phyloP scores from a whole-genome alignment of 2,888 invertebrate genomes.

The Synanthedon vespiformis region DNA sequence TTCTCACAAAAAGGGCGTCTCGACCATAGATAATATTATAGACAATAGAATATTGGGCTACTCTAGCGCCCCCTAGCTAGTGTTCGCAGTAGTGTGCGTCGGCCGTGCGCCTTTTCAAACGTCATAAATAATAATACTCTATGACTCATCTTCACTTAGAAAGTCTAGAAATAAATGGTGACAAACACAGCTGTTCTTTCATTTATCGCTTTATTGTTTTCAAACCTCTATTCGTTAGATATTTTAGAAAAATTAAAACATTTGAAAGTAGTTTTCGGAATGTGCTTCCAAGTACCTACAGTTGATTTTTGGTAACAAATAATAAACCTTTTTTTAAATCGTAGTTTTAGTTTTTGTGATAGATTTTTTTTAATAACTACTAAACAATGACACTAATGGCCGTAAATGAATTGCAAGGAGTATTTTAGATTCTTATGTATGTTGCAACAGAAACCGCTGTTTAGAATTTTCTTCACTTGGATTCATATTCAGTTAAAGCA shows the following conservation, averaged over 20 bases:
- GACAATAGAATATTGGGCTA: constrained; percentile 17
- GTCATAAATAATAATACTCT: constrained; percentile 40
- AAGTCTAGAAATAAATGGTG: constrained; percentile 62
- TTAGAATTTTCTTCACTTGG: too few species aligned
- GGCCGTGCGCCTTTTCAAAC: constrained; percentile 58
- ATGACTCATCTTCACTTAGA: constrained; percentile 67
- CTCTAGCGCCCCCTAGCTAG: constrained; percentile 41
- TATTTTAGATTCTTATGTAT: too few species aligned
- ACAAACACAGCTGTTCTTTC: constrained; percentile 65
- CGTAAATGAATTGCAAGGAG: too few species aligned
- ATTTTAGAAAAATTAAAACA: constrained; percentile 24
- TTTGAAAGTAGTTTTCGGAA: constrained; percentile 35
- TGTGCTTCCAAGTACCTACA: constrained; percentile 37
- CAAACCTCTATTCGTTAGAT: constrained; percentile 42
- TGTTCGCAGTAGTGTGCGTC: constrained; percentile 39
- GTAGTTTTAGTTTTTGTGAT: not conserved
- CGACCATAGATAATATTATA: constrained; percentile 1
- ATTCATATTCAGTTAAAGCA: too few species aligned
- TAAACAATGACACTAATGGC: too few species aligned
- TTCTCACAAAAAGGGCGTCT: constrained; percentile 18
- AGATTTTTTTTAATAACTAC: not conserved
- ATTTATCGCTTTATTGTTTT: constrained; percentile 58
- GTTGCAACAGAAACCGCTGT: too few species aligned
- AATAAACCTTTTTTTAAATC: not conserved
- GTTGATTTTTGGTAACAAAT: constrained; percentile 31